Evolutionary conservation across 2,888 invertebrate genomes (phyloP).

Genomic region (Lepetodrilus schrolli): DNA sequence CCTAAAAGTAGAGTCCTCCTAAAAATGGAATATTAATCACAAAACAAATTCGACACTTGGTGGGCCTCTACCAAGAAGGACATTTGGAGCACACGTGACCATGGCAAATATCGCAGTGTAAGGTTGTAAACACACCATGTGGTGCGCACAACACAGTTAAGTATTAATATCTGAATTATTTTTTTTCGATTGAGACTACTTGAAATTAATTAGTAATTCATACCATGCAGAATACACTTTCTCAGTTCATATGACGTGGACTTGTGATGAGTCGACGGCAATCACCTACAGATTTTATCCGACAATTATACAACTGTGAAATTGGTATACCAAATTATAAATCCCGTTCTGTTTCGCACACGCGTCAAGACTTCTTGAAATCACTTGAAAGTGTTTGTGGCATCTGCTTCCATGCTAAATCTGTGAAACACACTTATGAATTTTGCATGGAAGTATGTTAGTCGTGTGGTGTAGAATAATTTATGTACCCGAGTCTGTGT

Average conservation of each 20-base stretch:
- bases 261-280: too few relatives aligned
- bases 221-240: neutral
- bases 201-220: slow-evolving; percentile 24
- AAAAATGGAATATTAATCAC: slow-evolving; percentile 10
- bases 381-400: neutral
- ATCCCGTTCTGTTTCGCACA: neutral
- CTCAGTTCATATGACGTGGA: too few relatives aligned
- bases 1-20: neutral
- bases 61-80: neutral
- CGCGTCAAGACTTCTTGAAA: neutral
- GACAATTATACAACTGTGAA: neutral
- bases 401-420: neutral
- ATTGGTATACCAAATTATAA: neutral
- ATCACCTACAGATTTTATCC: too few relatives aligned
- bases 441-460: too few relatives aligned
- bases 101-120: neutral
- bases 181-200: neutral
- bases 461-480: too few relatives aligned
- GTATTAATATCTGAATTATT: slow-evolving; percentile 6
- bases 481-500: too few relatives aligned
- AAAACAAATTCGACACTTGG: slow-evolving; percentile 1
- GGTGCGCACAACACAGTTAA: neutral
- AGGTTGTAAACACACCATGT: neutral
- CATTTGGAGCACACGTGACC: slow-evolving; percentile 9
- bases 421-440: too few relatives aligned